A percentile compares a stretch with the other conserved stretches of the same genome.
These are phyloP conservation scores for Aleiodes alternator DNA, from an alignment of 2,888 invertebrate genomes.

Conservation along the genomic window DNA sequence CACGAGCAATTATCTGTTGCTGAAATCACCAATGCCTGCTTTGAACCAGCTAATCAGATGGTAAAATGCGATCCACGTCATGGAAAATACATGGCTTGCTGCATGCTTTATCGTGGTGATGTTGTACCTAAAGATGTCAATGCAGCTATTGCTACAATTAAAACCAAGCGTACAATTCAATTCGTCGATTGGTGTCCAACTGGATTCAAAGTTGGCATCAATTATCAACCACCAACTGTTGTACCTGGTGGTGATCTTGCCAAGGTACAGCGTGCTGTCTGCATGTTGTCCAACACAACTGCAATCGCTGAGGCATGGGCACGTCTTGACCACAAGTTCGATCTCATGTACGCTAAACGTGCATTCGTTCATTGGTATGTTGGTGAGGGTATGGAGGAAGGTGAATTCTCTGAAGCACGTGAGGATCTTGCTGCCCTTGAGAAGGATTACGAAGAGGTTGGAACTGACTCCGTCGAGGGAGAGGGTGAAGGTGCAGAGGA, in stretches of 20 bases:
- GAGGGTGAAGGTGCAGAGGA: slow-evolving; percentile 36
- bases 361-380: slow-evolving; percentile 88
- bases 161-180: slow-evolving; percentile 76
- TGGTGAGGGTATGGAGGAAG: slow-evolving; percentile 85
- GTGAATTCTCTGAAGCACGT: slow-evolving; percentile 37
- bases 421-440: slow-evolving; percentile 40
- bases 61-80: slow-evolving; percentile 78
- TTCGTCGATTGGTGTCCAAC: slow-evolving; percentile 37
- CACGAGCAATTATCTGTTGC: slow-evolving; percentile 78
- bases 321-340: slow-evolving; percentile 82
- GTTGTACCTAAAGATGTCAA: slow-evolving; percentile 77
- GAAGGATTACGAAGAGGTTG: slow-evolving; percentile 33
- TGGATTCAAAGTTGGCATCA: slow-evolving; percentile 71
- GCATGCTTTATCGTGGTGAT: slow-evolving; percentile 76
- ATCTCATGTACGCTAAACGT: slow-evolving; percentile 83
- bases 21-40: slow-evolving; percentile 81
- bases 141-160: slow-evolving; percentile 78
- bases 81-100: slow-evolving; percentile 79
- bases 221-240: slow-evolving; percentile 76
- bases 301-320: slow-evolving; percentile 84
- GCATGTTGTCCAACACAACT: slow-evolving; percentile 83
- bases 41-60: slow-evolving; percentile 81
- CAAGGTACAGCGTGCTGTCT: slow-evolving; percentile 81
- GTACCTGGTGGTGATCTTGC: slow-evolving; percentile 78
- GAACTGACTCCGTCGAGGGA: slow-evolving; percentile 32